These are phyloP conservation scores for Xiphophorus hellerii DNA, from an alignment of 2,113 vertebrate species.

Conservation along the genomic window DNA sequence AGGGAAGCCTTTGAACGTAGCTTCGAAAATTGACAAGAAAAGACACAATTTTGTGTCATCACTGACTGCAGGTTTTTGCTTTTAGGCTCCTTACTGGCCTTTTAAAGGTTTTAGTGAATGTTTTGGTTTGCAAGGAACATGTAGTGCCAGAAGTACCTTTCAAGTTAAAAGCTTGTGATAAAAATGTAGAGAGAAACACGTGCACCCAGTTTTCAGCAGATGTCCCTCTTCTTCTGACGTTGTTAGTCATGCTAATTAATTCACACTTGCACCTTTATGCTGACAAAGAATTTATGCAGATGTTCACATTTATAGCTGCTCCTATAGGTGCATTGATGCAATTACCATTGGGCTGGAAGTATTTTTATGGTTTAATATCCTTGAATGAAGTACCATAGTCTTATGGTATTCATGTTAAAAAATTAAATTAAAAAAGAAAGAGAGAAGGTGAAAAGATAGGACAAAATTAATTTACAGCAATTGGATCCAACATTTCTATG, in stretches of 20 bases:
- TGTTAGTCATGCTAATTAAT: conserved; percentile 49
- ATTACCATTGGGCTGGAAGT: no score
- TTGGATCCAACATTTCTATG: no score
- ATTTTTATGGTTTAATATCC: no score
- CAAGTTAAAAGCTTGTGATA: neutral
- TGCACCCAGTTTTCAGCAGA: neutral
- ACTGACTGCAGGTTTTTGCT: neutral
- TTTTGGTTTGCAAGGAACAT: neutral
- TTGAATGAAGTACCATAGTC: no score
- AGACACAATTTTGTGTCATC: no score
- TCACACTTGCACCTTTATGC: conserved; percentile 41
- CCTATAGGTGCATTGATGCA: no score
- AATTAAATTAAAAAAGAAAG: no score
- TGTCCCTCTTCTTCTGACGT: conserved; percentile 19
- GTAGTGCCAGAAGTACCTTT: neutral
- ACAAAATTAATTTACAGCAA: no score
- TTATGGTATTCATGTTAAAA: no score
- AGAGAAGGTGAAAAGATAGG: no score
- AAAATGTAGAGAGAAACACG: neutral
- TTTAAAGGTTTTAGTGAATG: neutral
- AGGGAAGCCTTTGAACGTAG: conserved; percentile 8
- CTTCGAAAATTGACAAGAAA: neutral
- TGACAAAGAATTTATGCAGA: conserved; percentile 26
- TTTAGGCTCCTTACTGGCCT: neutral
- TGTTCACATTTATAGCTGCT: no score